Percentiles rank a stretch among this genome's conserved stretches.
Evolutionary conservation across 2,113 vertebrate species (phyloP).

Genomic region (Lophochroa leadbeateri): DNA sequence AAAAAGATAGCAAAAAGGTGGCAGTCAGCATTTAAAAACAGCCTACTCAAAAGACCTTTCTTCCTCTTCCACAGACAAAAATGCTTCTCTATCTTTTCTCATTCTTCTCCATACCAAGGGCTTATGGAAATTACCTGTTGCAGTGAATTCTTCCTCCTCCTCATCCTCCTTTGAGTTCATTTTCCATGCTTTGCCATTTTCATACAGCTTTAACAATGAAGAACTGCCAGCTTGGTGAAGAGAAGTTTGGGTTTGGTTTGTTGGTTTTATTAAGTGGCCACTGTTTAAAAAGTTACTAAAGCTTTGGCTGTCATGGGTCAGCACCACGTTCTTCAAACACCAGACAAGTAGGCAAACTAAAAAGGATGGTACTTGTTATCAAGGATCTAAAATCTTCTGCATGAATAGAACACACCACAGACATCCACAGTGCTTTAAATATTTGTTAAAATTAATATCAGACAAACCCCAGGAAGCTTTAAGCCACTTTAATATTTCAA

Average conservation of each 20-base stretch:
- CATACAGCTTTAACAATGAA: not conserved
- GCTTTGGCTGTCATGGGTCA: not conserved
- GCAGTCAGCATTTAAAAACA: not conserved
- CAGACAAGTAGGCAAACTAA: not conserved
- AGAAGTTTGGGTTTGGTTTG: not conserved
- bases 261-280: not conserved
- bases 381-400: not conserved
- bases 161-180: not conserved
- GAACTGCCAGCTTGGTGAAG: not conserved
- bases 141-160: not conserved
- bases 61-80: not conserved
- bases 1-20: not conserved
- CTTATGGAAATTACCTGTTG: slow-evolving; percentile 25
- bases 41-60: not conserved
- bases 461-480: not conserved
- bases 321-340: not conserved
- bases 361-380: not conserved
- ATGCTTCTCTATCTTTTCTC: not conserved
- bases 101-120: not conserved
- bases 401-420: not conserved
- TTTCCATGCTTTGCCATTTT: not conserved
- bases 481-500: not conserved
- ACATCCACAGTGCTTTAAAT: not conserved
- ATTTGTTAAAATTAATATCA: not conserved
- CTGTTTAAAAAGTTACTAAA: not conserved